Conservation (phyloP, 2,113 vertebrate genomes). For the Stercorarius parasiticus region DNA sequence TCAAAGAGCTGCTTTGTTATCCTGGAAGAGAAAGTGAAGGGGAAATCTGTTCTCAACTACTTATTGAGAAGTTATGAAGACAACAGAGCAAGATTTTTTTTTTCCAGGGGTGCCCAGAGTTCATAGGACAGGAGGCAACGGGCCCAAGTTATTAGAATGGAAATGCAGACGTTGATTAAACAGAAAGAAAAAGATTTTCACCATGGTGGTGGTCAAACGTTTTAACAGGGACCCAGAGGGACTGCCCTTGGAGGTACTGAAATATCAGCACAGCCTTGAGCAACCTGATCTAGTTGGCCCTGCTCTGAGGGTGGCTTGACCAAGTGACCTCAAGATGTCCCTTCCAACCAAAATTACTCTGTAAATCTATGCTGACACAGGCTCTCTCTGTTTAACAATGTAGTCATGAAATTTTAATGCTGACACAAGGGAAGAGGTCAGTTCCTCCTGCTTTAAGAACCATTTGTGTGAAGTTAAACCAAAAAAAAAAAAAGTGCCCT, state of each 20-base stretch:
- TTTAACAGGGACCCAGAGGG: neutral
- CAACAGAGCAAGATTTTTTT: neutral
- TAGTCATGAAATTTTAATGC: conserved; percentile 27
- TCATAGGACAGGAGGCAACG: neutral
- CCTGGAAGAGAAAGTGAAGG: neutral
- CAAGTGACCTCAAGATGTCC: conserved; percentile 18
- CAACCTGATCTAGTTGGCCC: neutral
- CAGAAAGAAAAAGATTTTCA: neutral
- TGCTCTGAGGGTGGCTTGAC: conserved; percentile 18
- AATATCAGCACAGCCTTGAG: neutral
- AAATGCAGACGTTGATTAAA: neutral
- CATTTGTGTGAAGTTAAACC: neutral
- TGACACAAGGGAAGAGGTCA: conserved; percentile 10
- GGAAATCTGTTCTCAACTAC: neutral
- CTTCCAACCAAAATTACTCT: conserved; percentile 15
- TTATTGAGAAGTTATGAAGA: neutral
- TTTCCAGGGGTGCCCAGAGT: neutral
- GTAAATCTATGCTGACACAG: conserved; percentile 1
- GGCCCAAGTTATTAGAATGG: neutral
- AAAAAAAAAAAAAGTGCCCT: neutral
- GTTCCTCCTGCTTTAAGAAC: neutral
- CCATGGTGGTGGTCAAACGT: neutral
- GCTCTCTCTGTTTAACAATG: neutral
- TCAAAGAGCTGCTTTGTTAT: neutral
- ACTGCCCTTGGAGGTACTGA: neutral